A percentile compares a stretch with the other conserved stretches of the same genome.
phyloP scores from a whole-genome alignment of 1,140 invertebrate species.

The Drosophila insularis region DNA sequence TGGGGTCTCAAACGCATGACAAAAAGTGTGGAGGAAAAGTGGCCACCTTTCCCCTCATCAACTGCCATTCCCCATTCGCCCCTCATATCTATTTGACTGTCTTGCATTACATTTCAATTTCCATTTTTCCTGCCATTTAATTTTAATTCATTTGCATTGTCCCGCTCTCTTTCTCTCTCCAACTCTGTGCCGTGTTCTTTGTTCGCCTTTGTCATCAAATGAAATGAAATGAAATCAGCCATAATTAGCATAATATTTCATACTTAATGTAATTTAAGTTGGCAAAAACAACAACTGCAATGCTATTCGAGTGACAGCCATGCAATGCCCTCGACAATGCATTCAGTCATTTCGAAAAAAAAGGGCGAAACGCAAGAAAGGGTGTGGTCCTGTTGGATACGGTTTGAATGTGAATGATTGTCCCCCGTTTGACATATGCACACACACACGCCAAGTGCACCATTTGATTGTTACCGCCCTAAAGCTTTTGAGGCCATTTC shows the following conservation, averaged over 20 bases:
- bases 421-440: constrained; percentile 66
- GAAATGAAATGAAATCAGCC: constrained; percentile 72
- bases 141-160: constrained; percentile 80
- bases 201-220: constrained; percentile 35
- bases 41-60: background rate
- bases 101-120: constrained; percentile 77
- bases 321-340: constrained; percentile 59
- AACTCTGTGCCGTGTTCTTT: constrained; percentile 38
- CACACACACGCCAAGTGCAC: constrained; percentile 61
- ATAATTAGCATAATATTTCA: constrained; percentile 82
- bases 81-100: background rate
- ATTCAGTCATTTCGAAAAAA: background rate
- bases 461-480: constrained; percentile 56
- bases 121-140: constrained; percentile 70
- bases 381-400: constrained; percentile 3
- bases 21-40: background rate
- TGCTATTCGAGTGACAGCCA: constrained; percentile 60
- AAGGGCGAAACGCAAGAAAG: background rate
- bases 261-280: constrained; percentile 81
- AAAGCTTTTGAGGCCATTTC: constrained; percentile 15
- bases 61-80: background rate
- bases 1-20: background rate
- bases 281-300: constrained; percentile 39
- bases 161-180: constrained; percentile 20
- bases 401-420: constrained; percentile 1